A percentile compares a stretch with the other conserved stretches of the same genome.
Conservation (phyloP, 64 coral and sea anemone species). For the Anthopleura sola region DNA sequence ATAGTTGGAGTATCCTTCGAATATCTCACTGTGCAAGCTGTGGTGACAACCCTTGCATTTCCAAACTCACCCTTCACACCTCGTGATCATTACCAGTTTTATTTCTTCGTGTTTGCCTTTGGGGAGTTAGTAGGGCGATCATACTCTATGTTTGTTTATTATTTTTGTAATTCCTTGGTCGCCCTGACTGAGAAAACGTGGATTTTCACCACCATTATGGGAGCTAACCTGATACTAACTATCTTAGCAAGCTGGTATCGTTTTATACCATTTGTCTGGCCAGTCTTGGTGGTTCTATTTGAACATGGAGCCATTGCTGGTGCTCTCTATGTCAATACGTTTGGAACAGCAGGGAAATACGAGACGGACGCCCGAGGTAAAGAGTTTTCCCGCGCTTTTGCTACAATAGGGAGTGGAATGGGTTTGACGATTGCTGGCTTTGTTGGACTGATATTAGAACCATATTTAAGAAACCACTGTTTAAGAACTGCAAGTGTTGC, state of each 20-base stretch:
- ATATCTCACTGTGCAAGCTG: slow-evolving; percentile 69
- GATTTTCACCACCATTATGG: slow-evolving; percentile 37
- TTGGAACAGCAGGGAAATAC: slow-evolving; percentile 43
- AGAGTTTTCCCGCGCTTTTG: slow-evolving; percentile 67
- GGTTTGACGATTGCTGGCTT: slow-evolving; percentile 44
- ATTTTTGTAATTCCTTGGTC: slow-evolving; percentile 19
- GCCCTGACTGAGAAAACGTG: slow-evolving; percentile 49
- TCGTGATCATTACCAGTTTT: slow-evolving; percentile 81
- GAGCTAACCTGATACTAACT: slow-evolving; percentile 47
- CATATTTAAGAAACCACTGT: slow-evolving; percentile 55
- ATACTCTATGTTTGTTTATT: slow-evolving; percentile 40
- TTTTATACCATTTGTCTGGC: slow-evolving; percentile 46
- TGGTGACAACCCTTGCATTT: slow-evolving; percentile 68
- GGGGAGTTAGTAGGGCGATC: slow-evolving; percentile 60
- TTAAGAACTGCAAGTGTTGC: neutral
- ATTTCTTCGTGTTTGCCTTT: slow-evolving; percentile 40
- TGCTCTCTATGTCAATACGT: slow-evolving; percentile 52
- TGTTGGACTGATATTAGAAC: slow-evolving; percentile 61
- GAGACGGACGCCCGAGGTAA: slow-evolving; percentile 33
- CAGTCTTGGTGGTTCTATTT: slow-evolving; percentile 45
- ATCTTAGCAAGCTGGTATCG: slow-evolving; percentile 78
- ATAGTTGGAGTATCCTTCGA: slow-evolving; percentile 31
- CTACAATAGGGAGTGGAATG: slow-evolving; percentile 21
- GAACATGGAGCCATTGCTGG: slow-evolving; percentile 40
- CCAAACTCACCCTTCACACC: slow-evolving; percentile 55